A percentile compares a stretch with the other conserved stretches of the same genome.
Evolutionary conservation across 2,888 invertebrate genomes (phyloP).

Genomic region (Parnassius glacialis): DNA sequence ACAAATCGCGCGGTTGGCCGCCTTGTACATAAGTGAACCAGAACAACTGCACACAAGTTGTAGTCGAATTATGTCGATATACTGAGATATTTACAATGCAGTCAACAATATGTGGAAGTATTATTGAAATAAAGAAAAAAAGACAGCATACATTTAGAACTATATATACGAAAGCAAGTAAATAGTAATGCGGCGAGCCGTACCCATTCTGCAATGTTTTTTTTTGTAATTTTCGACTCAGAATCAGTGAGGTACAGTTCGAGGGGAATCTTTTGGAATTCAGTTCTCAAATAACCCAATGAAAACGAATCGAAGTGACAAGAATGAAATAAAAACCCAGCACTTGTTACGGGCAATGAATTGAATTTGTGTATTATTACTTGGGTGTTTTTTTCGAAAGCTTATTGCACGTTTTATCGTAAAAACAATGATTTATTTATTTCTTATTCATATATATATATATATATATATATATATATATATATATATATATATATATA

Average conservation of each 20-base stretch:
- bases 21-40: not conserved
- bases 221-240: not conserved
- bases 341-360: slow-evolving; percentile 36
- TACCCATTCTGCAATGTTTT: slow-evolving; percentile 1
- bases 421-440: too few species aligned
- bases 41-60: not conserved
- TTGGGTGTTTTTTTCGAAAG: too few species aligned
- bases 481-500: too few species aligned
- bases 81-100: slow-evolving; percentile 12
- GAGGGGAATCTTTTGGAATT: slow-evolving; percentile 11
- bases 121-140: not conserved
- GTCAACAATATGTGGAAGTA: slow-evolving; percentile 76
- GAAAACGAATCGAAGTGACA: not conserved
- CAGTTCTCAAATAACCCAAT: slow-evolving; percentile 6
- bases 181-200: slow-evolving; percentile 15
- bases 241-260: slow-evolving; percentile 2
- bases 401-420: too few species aligned
- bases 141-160: not conserved
- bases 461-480: too few species aligned
- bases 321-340: slow-evolving; percentile 3
- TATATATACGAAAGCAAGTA: slow-evolving; percentile 11
- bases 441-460: too few species aligned
- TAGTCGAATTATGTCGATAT: slow-evolving; percentile 8
- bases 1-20: not conserved
- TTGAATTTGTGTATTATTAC: too few species aligned